A percentile compares a stretch with the other conserved stretches of the same genome.
These are phyloP conservation scores for Anthoscopus minutus DNA, from an alignment of 2,113 vertebrate species.

Conservation along the genomic window DNA sequence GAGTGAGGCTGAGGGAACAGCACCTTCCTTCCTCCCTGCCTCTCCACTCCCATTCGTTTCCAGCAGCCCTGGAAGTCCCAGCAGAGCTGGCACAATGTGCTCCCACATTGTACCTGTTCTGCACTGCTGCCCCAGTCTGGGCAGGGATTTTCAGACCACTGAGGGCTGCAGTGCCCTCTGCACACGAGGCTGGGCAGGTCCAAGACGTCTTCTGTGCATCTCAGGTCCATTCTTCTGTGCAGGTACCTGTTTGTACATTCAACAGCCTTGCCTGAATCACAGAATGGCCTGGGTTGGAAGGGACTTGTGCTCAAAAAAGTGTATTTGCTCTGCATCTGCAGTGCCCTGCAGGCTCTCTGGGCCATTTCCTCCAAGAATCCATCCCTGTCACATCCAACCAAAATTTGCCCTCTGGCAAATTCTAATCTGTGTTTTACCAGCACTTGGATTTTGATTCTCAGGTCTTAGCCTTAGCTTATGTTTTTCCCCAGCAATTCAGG, in stretches of 20 bases:
- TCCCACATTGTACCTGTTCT: fast-evolving
- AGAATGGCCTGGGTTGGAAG: background rate
- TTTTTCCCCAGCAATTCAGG: background rate
- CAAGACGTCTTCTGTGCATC: background rate
- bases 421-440: background rate
- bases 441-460: background rate
- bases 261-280: background rate
- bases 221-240: background rate
- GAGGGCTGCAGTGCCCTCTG: background rate
- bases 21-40: background rate
- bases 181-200: background rate
- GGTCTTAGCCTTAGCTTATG: background rate
- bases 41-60: fast-evolving
- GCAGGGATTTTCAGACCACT: background rate
- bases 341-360: background rate
- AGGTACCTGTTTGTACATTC: background rate
- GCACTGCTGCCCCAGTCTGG: background rate
- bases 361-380: background rate
- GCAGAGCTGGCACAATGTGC: fast-evolving
- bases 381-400: background rate
- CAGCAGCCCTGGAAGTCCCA: fast-evolving
- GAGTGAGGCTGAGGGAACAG: background rate
- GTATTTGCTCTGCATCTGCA: background rate
- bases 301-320: background rate
- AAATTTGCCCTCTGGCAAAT: background rate